Evolutionary conservation across 2,113 vertebrate species (phyloP).

Genomic region (Trematocara zebra): DNA sequence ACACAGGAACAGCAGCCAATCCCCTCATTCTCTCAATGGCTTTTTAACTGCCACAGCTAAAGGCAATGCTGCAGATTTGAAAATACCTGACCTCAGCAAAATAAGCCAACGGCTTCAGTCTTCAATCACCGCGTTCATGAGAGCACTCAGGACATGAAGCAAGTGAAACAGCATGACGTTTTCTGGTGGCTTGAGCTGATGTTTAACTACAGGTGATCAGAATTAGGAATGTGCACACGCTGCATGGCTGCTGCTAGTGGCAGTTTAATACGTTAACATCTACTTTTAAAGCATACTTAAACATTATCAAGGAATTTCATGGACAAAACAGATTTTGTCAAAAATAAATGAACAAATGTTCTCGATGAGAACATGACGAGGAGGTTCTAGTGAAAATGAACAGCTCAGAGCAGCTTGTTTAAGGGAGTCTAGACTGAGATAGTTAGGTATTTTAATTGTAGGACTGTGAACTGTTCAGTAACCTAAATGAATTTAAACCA

Average conservation of each 20-base stretch:
- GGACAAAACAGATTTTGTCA: background rate
- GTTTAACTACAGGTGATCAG: background rate
- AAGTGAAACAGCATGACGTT: background rate
- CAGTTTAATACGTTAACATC: background rate
- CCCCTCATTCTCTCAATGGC: constrained; percentile 59
- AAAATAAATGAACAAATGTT: background rate
- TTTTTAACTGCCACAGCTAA: constrained; percentile 56
- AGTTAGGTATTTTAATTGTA: rapidly evolving
- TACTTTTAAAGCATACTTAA: background rate
- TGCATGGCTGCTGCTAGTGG: background rate
- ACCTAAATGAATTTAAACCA: background rate
- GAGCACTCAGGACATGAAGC: background rate
- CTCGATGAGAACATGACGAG: background rate
- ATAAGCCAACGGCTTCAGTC: background rate
- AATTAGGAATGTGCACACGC: background rate
- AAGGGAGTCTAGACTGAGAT: background rate
- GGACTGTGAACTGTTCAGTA: background rate
- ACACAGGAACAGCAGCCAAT: constrained; percentile 27
- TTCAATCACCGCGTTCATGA: background rate
- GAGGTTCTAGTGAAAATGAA: background rate
- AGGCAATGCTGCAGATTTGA: constrained; percentile 7
- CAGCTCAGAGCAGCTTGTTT: background rate
- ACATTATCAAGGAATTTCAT: background rate
- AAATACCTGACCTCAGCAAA: constrained; percentile 42
- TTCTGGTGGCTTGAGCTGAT: background rate